These are phyloP conservation scores for Lophius piscatorius DNA, from an alignment of 2,113 vertebrate species.

Conservation along the genomic window DNA sequence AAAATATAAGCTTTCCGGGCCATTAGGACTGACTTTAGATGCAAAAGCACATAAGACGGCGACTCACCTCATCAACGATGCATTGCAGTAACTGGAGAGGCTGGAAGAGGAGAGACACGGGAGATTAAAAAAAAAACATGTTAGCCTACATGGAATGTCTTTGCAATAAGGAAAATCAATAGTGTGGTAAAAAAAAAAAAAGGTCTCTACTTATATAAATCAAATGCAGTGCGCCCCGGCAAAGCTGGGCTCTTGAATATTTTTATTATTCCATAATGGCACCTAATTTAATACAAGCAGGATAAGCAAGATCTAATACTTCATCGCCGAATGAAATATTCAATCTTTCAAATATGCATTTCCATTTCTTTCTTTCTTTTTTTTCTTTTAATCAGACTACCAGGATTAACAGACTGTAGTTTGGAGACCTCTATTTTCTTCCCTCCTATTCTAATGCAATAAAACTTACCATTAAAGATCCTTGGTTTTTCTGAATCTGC, in stretches of 20 bases:
- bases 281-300: slow-evolving; percentile 95
- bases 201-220: slow-evolving; percentile 93
- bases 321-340: too few relatives aligned
- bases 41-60: slow-evolving; percentile 98
- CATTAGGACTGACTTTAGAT: slow-evolving; percentile 99
- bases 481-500: slow-evolving; percentile 99
- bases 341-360: slow-evolving; percentile 95
- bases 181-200: slow-evolving; percentile 95
- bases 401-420: slow-evolving; percentile 89
- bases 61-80: slow-evolving; percentile 99
- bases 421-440: slow-evolving; percentile 66
- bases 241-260: slow-evolving; percentile 89
- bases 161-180: slow-evolving; percentile 94
- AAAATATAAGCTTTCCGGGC: slow-evolving; percentile 99
- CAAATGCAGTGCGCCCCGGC: slow-evolving; percentile 92
- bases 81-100: slow-evolving; percentile 99
- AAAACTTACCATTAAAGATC: slow-evolving; percentile 99
- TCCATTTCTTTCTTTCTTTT: slow-evolving; percentile 88
- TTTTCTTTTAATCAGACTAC: slow-evolving; percentile 92
- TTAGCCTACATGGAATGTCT: slow-evolving; percentile 90
- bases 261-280: slow-evolving; percentile 96
- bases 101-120: slow-evolving; percentile 80
- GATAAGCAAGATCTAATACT: slow-evolving; percentile 91
- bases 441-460: slow-evolving; percentile 82
- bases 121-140: slow-evolving; percentile 66